A percentile compares a stretch with the other conserved stretches of the same genome.
Evolutionary conservation across 2,797 vertebrate species (phyloP).

Genomic region (Masticophis lateralis): DNA sequence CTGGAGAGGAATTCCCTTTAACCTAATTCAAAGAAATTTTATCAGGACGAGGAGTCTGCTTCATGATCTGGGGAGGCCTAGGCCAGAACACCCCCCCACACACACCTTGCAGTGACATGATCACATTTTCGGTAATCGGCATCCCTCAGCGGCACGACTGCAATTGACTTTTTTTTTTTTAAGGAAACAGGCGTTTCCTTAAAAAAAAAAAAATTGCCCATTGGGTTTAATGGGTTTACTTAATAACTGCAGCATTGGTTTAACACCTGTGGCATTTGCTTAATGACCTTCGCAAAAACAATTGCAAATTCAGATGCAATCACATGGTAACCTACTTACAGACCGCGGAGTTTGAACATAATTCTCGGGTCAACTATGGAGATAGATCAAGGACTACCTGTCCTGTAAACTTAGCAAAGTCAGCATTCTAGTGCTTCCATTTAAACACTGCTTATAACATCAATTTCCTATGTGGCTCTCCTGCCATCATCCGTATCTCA

Average conservation of each 20-base stretch:
- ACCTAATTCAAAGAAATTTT: too few relatives aligned
- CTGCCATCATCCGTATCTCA: not conserved
- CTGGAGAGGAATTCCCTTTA: too few relatives aligned
- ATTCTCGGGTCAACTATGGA: not conserved
- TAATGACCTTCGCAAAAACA: not conserved
- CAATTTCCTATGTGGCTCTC: not conserved
- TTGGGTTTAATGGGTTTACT: not conserved
- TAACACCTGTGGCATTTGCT: too few relatives aligned
- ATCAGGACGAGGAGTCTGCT: too few relatives aligned
- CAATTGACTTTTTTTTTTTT: not conserved
- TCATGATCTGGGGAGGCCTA: too few relatives aligned
- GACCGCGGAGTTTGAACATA: not conserved
- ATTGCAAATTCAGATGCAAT: not conserved
- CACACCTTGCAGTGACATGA: too few relatives aligned
- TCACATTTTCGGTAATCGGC: too few relatives aligned
- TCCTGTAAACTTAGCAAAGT: not conserved
- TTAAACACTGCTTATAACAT: not conserved
- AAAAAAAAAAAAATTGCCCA: not conserved
- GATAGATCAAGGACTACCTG: not conserved
- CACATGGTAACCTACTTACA: not conserved
- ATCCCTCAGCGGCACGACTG: not conserved
- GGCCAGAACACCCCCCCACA: too few relatives aligned
- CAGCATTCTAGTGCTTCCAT: not conserved
- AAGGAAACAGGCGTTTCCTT: not conserved
- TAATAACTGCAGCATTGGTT: not conserved